phyloP scores from a whole-genome alignment of 2,113 vertebrate genomes.

The Xiphophorus maculatus region DNA sequence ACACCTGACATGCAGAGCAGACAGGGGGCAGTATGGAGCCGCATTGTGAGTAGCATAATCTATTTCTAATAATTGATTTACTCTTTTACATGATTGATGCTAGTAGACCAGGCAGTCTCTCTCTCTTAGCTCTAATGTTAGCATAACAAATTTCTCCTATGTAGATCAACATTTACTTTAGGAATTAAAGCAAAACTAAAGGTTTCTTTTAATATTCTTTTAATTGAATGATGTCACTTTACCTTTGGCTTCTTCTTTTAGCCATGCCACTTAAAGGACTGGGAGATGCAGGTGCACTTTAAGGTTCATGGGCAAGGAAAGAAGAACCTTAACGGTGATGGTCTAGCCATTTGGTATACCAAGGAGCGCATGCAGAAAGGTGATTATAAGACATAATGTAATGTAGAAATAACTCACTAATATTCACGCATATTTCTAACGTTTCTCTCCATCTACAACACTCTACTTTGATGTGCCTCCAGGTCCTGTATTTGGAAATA shows the following conservation, averaged over 20 bases:
- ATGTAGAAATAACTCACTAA: background rate
- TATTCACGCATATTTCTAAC: background rate
- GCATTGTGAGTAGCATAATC: slow-evolving; percentile 83
- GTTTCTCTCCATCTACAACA: background rate
- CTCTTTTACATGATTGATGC: background rate
- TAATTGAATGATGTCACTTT: background rate
- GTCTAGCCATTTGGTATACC: slow-evolving; percentile 95
- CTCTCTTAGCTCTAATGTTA: background rate
- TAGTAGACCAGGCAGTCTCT: background rate
- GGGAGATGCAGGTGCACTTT: slow-evolving; percentile 98
- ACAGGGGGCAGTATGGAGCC: slow-evolving; percentile 94
- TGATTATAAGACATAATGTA: slow-evolving; percentile 42
- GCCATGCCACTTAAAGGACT: slow-evolving; percentile 93
- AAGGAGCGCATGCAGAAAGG: slow-evolving; percentile 94
- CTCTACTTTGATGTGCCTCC: slow-evolving; percentile 12
- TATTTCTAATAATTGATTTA: background rate
- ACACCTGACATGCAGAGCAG: slow-evolving; percentile 94
- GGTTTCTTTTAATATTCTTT: background rate
- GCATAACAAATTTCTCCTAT: background rate
- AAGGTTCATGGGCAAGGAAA: slow-evolving; percentile 95
- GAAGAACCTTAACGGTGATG: slow-evolving; percentile 96
- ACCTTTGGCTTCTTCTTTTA: slow-evolving; percentile 46
- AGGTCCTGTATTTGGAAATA: slow-evolving; percentile 97
- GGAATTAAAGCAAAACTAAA: background rate
- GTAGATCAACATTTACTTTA: background rate